Evolutionary conservation across 2,113 vertebrate genomes (phyloP).

Genomic region (Cisticola juncidis): DNA sequence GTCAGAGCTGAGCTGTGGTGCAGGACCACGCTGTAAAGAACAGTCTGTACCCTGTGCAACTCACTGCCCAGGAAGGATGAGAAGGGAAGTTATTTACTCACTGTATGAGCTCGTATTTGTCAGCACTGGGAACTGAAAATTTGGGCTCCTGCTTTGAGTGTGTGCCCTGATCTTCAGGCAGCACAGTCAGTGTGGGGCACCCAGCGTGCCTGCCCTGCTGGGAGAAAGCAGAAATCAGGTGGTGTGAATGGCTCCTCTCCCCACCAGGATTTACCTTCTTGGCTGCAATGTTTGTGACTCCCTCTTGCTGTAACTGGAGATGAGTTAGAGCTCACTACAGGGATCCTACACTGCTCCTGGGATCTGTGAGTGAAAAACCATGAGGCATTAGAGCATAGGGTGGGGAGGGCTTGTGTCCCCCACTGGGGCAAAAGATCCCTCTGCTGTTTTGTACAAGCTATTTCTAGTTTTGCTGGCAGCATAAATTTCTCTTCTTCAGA

Average conservation of each 20-base stretch:
- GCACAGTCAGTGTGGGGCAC: background rate
- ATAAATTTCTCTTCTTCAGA: background rate
- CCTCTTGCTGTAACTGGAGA: background rate
- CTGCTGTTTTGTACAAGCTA: background rate
- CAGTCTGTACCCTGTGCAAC: background rate
- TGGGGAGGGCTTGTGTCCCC: background rate
- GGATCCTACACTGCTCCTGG: background rate
- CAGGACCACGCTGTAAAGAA: accelerated
- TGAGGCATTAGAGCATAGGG: background rate
- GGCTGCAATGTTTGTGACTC: background rate
- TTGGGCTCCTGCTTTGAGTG: background rate
- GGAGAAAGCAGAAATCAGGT: background rate
- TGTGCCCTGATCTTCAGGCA: background rate
- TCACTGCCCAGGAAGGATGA: background rate
- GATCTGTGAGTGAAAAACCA: background rate
- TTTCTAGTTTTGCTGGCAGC: background rate
- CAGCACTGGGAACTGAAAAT: background rate
- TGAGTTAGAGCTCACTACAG: background rate
- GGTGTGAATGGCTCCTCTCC: background rate
- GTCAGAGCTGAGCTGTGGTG: background rate
- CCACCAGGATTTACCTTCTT: background rate
- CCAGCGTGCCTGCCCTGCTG: background rate
- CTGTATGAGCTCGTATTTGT: background rate
- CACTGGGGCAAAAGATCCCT: background rate
- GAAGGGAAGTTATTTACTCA: background rate